Percentiles rank a stretch among this genome's conserved stretches.
These are phyloP conservation scores for Drosophila sucinea DNA, from an alignment of 1,140 invertebrate species.

Conservation along the genomic window DNA sequence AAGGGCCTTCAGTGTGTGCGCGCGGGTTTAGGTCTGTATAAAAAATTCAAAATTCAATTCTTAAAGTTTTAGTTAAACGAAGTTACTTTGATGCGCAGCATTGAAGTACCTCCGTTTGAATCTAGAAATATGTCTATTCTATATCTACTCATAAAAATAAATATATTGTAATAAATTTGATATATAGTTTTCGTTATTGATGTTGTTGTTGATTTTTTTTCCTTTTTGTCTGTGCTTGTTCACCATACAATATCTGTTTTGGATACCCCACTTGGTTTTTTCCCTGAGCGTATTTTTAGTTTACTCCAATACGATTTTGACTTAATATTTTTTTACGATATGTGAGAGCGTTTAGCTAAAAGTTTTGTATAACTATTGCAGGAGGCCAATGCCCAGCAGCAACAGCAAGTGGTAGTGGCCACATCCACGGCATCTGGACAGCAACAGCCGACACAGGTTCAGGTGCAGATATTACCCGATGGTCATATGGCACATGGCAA, in stretches of 20 bases:
- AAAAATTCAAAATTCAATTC: conserved; percentile 46
- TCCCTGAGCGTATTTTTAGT: conserved; percentile 62
- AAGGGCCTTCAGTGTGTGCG: conserved; percentile 67
- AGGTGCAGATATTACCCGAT: conserved; percentile 63
- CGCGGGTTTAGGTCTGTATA: conserved; percentile 71
- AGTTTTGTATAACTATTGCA: conserved; percentile 47
- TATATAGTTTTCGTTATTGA: conserved; percentile 31
- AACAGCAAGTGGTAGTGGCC: conserved; percentile 43
- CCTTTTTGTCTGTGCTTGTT: conserved; percentile 25
- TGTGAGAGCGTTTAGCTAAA: conserved; percentile 39
- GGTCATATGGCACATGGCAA: conserved; percentile 58
- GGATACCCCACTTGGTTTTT: conserved; percentile 25
- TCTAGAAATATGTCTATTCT: neutral
- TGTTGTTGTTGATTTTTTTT: conserved; percentile 39
- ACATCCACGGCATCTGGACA: conserved; percentile 45
- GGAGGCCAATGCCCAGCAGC: conserved; percentile 59
- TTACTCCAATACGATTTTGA: conserved; percentile 46
- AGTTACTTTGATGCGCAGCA: neutral
- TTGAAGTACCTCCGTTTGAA: neutral
- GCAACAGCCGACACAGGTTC: conserved; percentile 55
- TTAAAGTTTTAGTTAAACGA: neutral
- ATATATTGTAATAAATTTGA: conserved; percentile 26
- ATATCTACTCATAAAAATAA: conserved; percentile 39
- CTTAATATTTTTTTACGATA: conserved; percentile 25
- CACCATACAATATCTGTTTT: conserved; percentile 12